phyloP scores from a whole-genome alignment of 2,888 invertebrate genomes.

The Gryllus longicercus region DNA sequence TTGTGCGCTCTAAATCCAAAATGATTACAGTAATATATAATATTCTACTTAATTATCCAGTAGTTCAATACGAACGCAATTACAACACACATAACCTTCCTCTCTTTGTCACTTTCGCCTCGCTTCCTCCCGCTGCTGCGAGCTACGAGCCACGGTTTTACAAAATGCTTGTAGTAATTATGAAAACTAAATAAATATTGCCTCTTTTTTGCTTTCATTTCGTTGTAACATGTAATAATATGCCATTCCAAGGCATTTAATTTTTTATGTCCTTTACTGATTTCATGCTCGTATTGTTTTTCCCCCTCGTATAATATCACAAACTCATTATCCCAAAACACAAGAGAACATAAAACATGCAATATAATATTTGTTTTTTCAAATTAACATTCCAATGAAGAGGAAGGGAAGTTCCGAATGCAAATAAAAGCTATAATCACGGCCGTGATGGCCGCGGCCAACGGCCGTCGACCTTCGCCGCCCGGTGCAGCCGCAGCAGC shows the following conservation, averaged over 20 bases:
- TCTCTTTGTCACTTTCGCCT: neutral
- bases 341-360: constrained; percentile 17
- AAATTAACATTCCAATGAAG: constrained; percentile 17
- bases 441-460: neutral
- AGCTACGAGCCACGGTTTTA: neutral
- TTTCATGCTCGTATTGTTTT: constrained; percentile 11
- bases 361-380: constrained; percentile 7
- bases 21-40: constrained; percentile 10
- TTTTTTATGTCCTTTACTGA: constrained; percentile 6
- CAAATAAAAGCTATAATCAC: constrained; percentile 8
- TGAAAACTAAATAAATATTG: constrained; percentile 17
- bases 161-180: constrained; percentile 2
- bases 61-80: neutral
- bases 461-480: neutral
- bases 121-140: neutral
- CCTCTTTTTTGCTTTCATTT: constrained; percentile 11
- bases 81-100: neutral
- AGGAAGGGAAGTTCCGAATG: constrained; percentile 17
- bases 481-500: neutral
- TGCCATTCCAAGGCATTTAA: constrained; percentile 17
- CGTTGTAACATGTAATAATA: constrained; percentile 17
- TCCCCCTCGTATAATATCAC: constrained; percentile 6
- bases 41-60: constrained; percentile 10
- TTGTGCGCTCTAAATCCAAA: neutral
- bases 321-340: constrained; percentile 17